Percentiles rank a stretch among this genome's conserved stretches.
phyloP scores from a whole-genome alignment of 1,140 invertebrate species.

The Plutomurus gul region DNA sequence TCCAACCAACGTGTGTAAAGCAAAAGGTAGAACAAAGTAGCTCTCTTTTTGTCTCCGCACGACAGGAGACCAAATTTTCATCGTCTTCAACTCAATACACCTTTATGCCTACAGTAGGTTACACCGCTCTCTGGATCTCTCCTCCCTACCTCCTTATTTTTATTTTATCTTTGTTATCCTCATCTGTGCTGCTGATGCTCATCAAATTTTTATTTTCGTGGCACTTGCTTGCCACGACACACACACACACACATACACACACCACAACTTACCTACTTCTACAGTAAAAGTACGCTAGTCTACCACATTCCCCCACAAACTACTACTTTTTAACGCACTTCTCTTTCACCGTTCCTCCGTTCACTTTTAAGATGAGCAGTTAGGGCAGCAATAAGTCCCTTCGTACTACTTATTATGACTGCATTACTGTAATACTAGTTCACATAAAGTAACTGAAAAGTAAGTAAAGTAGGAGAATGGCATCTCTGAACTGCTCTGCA shows the following conservation, averaged over 20 bases:
- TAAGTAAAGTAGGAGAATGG: no score
- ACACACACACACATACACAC: not conserved
- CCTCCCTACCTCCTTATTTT: not conserved
- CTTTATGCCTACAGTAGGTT: not conserved
- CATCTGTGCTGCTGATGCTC: slow-evolving; percentile 10
- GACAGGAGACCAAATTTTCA: slow-evolving; percentile 36
- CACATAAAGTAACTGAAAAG: no score
- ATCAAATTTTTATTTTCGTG: slow-evolving; percentile 13
- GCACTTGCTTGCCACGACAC: not conserved
- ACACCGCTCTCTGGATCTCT: not conserved
- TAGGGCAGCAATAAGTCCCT: no score
- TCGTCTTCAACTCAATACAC: slow-evolving; percentile 31
- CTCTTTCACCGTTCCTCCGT: no score
- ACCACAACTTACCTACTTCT: not conserved
- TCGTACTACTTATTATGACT: no score
- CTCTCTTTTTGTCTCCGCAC: slow-evolving; percentile 44
- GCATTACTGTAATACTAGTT: no score
- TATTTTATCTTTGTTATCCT: slow-evolving; percentile 8
- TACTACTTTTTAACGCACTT: no score
- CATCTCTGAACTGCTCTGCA: no score
- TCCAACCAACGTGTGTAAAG: slow-evolving; percentile 15
- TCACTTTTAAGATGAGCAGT: no score
- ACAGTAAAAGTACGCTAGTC: no score
- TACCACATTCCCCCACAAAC: no score
- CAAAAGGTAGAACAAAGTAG: slow-evolving; percentile 34